A percentile compares a stretch with the other conserved stretches of the same genome.
Conservation (phyloP, 1,140 invertebrate species). For the Anadara kagoshimensis region DNA sequence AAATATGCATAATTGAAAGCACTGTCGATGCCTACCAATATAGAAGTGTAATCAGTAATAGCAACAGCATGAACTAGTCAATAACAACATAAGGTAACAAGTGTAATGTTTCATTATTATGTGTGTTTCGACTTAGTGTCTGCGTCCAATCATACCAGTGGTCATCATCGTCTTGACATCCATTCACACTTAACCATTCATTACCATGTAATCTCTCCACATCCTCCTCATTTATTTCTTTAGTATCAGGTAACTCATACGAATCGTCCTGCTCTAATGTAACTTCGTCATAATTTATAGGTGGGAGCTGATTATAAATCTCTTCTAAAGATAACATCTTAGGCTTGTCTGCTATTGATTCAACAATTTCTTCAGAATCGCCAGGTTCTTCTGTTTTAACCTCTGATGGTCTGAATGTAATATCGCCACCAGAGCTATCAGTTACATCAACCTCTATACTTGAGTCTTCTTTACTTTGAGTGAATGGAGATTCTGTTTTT, state of each 20-base stretch:
- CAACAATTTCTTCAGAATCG: constrained; percentile 25
- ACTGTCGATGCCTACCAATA: too few relatives aligned
- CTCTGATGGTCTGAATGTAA: constrained; percentile 26
- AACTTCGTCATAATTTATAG: constrained; percentile 78
- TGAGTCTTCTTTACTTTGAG: constrained; percentile 15
- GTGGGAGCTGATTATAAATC: constrained; percentile 77
- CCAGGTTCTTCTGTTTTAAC: constrained; percentile 31
- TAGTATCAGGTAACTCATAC: constrained; percentile 46
- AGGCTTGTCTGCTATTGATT: constrained; percentile 1
- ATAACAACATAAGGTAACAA: constrained; percentile 95
- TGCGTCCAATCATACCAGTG: constrained; percentile 90
- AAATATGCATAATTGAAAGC: too few relatives aligned
- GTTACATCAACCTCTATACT: constrained; percentile 33
- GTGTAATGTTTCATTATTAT: constrained; percentile 83
- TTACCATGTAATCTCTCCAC: constrained; percentile 74
- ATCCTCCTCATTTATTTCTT: constrained; percentile 67
- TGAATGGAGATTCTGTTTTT: constrained; percentile 47
- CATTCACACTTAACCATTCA: constrained; percentile 79
- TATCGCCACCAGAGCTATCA: constrained; percentile 39
- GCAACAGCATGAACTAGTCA: constrained; percentile 73
- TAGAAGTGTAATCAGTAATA: too few relatives aligned
- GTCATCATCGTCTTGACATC: constrained; percentile 77
- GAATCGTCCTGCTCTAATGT: constrained; percentile 72
- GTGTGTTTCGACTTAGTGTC: constrained; percentile 81
- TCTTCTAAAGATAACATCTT: constrained; percentile 54